Base-by-base conservation (phyloP, 2,888 invertebrate species). In the Ariolimax columbianus region DNA sequence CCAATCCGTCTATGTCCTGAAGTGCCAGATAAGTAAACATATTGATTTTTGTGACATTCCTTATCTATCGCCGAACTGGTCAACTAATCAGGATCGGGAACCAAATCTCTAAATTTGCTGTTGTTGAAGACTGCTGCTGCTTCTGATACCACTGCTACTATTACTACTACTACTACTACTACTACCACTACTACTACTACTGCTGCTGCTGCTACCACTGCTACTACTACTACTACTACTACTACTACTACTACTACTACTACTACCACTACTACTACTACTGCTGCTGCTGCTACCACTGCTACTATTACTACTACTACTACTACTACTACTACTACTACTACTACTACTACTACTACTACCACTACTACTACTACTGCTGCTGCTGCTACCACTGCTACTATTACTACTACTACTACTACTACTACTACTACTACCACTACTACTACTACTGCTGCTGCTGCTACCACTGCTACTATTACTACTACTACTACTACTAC, bases 181-280 rank as follows among this genome's bases (percentile, higher is more conserved):
- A 63, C 59, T 68, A 66, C 51, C 30, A 36, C 63, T 47, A 66
- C 59, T 43, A 80, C 59, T 43, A 80, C 59, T 43, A 80, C 36
- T 68, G 68, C 36, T 40, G 40, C 59, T 68, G 68, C 59, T 43
- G 68, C 59, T 43, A 66, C 59, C 30, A 80, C 40, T 43, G 68
- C 51, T 63, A 80, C 59, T 40, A 80, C 63, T 43, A 80, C 59
- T 43, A 66, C 36, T 66, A 78, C 47, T 59, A 78, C 47, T 59
- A 78, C 47, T 43, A 80, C 63, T 43, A 80, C 59, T 9, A 66
- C 59, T 43, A 80, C 59, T 68, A 80, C 63, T 43, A 80, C 36
- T 68, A 38, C 59, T n/a, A 40, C 40, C 30, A 68, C 40, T 43
- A 80, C 59, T 68, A 80, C 59, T 43, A 81, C 40, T 40, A 68